Evolutionary conservation across 2,797 vertebrate species (phyloP), one percentile per base, ranked within the genome.

Genomic region (Capromys pilorides): DNA sequence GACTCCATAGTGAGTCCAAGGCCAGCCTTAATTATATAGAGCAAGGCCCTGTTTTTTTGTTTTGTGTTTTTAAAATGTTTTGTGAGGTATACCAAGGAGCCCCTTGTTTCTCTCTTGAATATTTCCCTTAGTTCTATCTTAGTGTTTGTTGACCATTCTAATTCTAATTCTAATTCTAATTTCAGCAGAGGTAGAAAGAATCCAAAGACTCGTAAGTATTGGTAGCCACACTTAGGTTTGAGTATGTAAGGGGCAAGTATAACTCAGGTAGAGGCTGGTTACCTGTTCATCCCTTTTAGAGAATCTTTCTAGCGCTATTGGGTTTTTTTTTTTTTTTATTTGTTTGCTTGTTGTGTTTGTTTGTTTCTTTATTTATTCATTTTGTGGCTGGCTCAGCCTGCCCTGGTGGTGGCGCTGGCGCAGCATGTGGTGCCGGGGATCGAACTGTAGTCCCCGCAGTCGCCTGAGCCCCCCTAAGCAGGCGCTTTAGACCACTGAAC

Each of bases 71-170:
- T 45, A 4, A 45, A 45, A 45, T 71, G 71, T 73, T 73, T 41
- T 73, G 19, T 91, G 36, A 87, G 33, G 22, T 28, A 0, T 82
- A 82, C 78, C 91, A 51, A 92, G 33, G 28, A 82, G 6, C 24
- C 54, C 61, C 80, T 89, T 88, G 8, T 86, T 92, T 84, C 36
- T 88, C 61, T 91, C 26, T 71, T 94, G 64, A 12, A 22, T 73
- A 54, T 85, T 85, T 79, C 61, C n/a, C 41, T 75, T 88, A 41
- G 28, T 49, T 85, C 36, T 59, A 12, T 45, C 77, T 91, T 86
- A 81, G 39, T 49, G 26, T 86, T 92, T 90, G 13, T 80, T 90
- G 86, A 26, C 78, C n/a, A 54, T 95, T 85, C 26, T 69, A 45
- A 45, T 45, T 75, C 64, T 66, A 33, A 71, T 80, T 92, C 24